phyloP scores from a whole-genome alignment of 2,113 vertebrate species.

The Indri indri region DNA sequence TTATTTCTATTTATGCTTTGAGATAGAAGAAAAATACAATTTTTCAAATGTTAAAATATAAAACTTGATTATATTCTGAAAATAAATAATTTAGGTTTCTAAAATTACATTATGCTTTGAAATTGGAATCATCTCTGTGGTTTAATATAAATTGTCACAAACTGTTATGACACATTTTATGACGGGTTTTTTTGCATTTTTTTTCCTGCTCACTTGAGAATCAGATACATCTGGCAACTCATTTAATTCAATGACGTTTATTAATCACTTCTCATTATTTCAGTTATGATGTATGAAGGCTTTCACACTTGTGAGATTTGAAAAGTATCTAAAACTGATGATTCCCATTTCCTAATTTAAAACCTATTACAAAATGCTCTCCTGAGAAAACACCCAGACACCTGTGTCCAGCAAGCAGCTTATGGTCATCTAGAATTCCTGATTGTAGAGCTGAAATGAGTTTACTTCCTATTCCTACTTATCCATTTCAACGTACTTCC shows the following conservation, averaged over 20 bases:
- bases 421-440: constrained; percentile 78
- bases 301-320: constrained; percentile 84
- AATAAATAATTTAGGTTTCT: background rate
- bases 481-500: background rate
- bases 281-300: constrained; percentile 83
- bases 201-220: constrained; percentile 60
- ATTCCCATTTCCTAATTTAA: constrained; percentile 82
- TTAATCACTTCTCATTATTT: constrained; percentile 84
- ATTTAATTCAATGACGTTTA: constrained; percentile 82
- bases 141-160: constrained; percentile 49
- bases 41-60: background rate
- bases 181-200: constrained; percentile 25
- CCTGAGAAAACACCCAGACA: constrained; percentile 82
- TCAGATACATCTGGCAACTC: constrained; percentile 82
- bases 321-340: constrained; percentile 79
- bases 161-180: constrained; percentile 57
- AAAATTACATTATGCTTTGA: constrained; percentile 38
- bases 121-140: background rate
- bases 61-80: background rate
- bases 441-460: constrained; percentile 18
- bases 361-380: constrained; percentile 81
- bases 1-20: background rate
- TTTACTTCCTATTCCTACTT: background rate
- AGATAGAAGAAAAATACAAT: background rate
- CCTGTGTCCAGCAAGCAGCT: constrained; percentile 83